These are phyloP conservation scores for Eurytoma californica DNA, from an alignment of 2,888 invertebrate species.

Conservation along the genomic window DNA sequence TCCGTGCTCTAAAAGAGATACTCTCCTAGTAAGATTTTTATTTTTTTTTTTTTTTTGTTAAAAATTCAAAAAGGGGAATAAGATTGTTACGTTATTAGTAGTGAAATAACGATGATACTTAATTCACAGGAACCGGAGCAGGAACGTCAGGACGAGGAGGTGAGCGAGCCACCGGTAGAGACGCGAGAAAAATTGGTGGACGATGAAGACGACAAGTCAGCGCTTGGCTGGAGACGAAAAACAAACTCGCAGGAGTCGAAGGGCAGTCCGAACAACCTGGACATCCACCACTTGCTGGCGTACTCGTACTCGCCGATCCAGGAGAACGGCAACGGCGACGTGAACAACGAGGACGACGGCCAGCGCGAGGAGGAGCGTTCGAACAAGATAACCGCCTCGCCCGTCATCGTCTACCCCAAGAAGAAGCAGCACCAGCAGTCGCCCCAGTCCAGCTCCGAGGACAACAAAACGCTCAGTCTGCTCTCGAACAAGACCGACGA, in stretches of 20 bases:
- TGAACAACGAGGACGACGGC: conserved; percentile 57
- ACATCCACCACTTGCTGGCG: conserved; percentile 70
- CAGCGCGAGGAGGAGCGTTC: conserved; percentile 43
- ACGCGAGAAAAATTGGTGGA: conserved; percentile 66
- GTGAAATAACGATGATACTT: too few relatives aligned
- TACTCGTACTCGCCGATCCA: conserved; percentile 68
- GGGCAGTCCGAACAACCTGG: conserved; percentile 58
- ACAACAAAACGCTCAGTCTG: conserved; percentile 71
- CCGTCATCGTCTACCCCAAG: conserved; percentile 67
- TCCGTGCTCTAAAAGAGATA: too few relatives aligned
- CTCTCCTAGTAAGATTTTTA: too few relatives aligned
- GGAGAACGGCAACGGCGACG: conserved; percentile 71
- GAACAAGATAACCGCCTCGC: conserved; percentile 24
- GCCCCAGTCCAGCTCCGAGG: conserved; percentile 67
- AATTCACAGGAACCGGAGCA: too few relatives aligned
- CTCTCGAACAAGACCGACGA: conserved; percentile 71
- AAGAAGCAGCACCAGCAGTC: conserved; percentile 65
- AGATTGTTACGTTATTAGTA: too few relatives aligned
- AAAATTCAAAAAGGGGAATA: conserved; percentile 47
- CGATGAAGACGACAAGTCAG: conserved; percentile 49
- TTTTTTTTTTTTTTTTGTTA: too few relatives aligned
- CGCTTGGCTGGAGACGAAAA: conserved; percentile 32
- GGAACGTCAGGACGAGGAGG: not conserved
- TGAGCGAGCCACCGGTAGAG: conserved; percentile 63
- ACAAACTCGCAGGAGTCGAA: conserved; percentile 23